phyloP scores from a whole-genome alignment of 1,140 invertebrate genomes.

The Cepaea nemoralis region DNA sequence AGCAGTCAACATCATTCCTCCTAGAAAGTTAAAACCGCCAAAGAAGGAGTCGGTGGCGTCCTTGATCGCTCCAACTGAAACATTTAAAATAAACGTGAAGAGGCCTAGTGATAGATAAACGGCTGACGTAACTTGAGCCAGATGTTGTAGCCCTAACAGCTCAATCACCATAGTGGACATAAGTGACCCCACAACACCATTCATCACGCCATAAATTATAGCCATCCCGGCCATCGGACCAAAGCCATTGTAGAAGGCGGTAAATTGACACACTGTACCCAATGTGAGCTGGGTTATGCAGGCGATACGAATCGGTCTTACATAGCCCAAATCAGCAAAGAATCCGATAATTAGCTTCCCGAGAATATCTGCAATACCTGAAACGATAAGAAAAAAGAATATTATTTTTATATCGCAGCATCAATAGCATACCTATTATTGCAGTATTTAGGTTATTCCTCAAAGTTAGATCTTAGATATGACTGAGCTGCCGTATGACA shows the following conservation, averaged over 20 bases:
- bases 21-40: not conserved
- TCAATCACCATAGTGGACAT: not conserved
- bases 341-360: not conserved
- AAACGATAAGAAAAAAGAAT: no score
- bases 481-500: no score
- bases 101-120: not conserved
- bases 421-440: no score
- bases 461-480: no score
- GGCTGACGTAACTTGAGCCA: not conserved
- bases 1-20: not conserved
- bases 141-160: not conserved
- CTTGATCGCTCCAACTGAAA: not conserved
- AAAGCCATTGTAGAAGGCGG: not conserved
- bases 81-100: not conserved
- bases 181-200: not conserved
- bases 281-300: not conserved
- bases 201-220: not conserved
- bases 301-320: constrained; percentile 2
- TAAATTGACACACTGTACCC: not conserved
- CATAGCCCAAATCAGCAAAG: not conserved
- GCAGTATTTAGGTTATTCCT: no score
- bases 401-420: no score
- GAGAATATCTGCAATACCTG: not conserved
- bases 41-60: not conserved
- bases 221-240: not conserved